Base-by-base conservation (phyloP, 2,797 vertebrate genomes). In the Melanotaenia parkinsoni region DNA sequence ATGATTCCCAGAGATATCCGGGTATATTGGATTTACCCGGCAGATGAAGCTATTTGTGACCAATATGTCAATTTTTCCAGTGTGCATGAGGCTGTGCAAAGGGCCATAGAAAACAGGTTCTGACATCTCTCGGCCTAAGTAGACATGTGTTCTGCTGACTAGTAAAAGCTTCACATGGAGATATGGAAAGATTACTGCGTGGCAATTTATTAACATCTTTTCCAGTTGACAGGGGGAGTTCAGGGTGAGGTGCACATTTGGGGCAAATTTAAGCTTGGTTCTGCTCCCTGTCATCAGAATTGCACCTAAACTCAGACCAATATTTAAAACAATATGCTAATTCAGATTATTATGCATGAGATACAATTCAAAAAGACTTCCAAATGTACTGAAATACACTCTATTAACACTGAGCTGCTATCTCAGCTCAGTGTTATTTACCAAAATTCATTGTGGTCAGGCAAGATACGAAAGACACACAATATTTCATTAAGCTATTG, bases 1-100 rank as follows among this genome's bases (percentile, higher is more conserved):
- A 91, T 92, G 86, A 91, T 91, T 93, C 86, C 81, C 81, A 69
- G 86, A 93, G 88, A 93, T 91, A 93, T 90, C 88, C 61, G 60
- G 80, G 88, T 87, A 93, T 91, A 93, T 93, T 93, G 90, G 89
- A 92, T 93, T 91, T 90, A 88, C 81, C 75, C 71, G 6, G 72
- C 81, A 87, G 89, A 93, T 90, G 89, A 92, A 90, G 86, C 85
- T 88, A 88, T 89, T 91, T 92, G 86, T 83, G 88, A 91, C 89
- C 81, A 88, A 90, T 89, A 80, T 90, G 88, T 91, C 86, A 83
- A 83, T 90, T 86, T 86, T 89, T 82, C 73, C 84, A 78, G 85
- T 80, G 57, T 76, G 57, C 74, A 80, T 50, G 16, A 45, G 43
- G 43, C 16, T 45, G 43, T 45, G 43, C 43, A 45, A 45, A 83